Conservation (phyloP, 1,140 invertebrate species). For the Zaprionus nigranus region DNA sequence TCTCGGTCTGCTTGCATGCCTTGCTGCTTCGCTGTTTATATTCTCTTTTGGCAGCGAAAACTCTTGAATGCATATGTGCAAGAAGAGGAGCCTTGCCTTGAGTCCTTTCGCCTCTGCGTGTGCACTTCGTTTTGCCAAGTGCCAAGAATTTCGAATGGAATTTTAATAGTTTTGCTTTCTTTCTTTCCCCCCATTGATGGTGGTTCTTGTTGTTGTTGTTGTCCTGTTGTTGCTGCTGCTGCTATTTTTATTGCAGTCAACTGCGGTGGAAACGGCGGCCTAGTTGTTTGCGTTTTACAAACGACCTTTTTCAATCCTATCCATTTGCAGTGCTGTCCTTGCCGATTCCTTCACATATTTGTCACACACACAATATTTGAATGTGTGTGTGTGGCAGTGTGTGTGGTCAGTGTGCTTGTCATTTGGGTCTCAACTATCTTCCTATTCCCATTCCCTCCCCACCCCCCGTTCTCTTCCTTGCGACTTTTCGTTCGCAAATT, state of each 20-base stretch:
- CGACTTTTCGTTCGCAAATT: constrained; percentile 34
- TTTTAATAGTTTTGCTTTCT: constrained; percentile 65
- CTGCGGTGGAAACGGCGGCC: constrained; percentile 36
- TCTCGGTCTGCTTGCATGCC: background rate
- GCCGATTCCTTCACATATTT: constrained; percentile 32
- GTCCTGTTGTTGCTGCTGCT: constrained; percentile 1
- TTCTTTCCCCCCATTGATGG: constrained; percentile 29
- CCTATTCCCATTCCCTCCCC: background rate
- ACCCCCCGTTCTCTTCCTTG: background rate
- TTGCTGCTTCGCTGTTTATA: constrained; percentile 1
- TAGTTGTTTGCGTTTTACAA: constrained; percentile 32
- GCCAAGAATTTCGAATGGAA: constrained; percentile 63
- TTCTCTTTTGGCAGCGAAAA: constrained; percentile 15
- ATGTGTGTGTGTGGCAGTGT: background rate
- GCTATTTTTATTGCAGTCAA: constrained; percentile 10
- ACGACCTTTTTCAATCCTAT: background rate
- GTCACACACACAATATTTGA: constrained; percentile 19
- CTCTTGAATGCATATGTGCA: constrained; percentile 15
- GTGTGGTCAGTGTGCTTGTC: constrained; percentile 25
- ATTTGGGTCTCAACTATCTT: constrained; percentile 27
- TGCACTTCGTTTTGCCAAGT: constrained; percentile 42
- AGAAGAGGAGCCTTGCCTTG: background rate
- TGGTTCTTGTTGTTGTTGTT: constrained; percentile 18
- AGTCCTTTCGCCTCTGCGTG: constrained; percentile 7
- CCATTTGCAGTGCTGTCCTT: constrained; percentile 21